Evolutionary conservation across 30 jellyfish, hydroid and myxozoan genomes (phyloP), one percentile per base, ranked within the genome.

Genomic region (Rhopilema esculentum): DNA sequence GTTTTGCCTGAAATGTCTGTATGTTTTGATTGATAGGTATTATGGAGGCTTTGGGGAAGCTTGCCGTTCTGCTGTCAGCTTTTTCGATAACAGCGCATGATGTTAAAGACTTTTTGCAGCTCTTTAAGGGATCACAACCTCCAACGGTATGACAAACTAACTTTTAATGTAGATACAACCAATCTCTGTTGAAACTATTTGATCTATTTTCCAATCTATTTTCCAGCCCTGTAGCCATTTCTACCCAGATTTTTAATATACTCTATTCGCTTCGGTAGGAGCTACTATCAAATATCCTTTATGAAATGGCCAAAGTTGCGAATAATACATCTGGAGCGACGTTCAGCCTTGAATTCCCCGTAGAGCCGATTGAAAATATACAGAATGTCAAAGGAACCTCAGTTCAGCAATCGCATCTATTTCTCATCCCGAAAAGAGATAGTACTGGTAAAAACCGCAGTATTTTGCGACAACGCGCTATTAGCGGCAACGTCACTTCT

Each of bases 251-350:
- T n/a, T n/a, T n/a, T n/a, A n/a, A n/a, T 40, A 12, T 2, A 40
- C 57, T 40, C 6, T 2, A 40, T 40, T 40, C 12, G 12, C 12
- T 12, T 40, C 12, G 57, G 28, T 67, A 95, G 99, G 93, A 80
- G 28, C 70, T 79, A 21, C 94, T 95, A 24, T 73, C 99, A 6
- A 48, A 27, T 12, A 77, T 91, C 21, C 52, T 95, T 2, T 57
- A 79, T 57, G 86, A 87, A 20, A 86, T 95, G 85, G 92, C 97
- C 16, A 66, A 79, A 68, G 79, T 57, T 16, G 97, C 97, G 22
- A 52, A 69, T 29, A 51, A 29, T 15, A 23, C 86, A 28, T 51
- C 69, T 30, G 98, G 99, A 12, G 95, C 99, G 4, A 22, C 90
- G 6, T 49, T 78, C 88, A 69, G 82, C 77, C 88, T 95, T 16